Evolutionary conservation across 2,888 invertebrate species (phyloP).

Genomic region (Eupithecia exiguata): DNA sequence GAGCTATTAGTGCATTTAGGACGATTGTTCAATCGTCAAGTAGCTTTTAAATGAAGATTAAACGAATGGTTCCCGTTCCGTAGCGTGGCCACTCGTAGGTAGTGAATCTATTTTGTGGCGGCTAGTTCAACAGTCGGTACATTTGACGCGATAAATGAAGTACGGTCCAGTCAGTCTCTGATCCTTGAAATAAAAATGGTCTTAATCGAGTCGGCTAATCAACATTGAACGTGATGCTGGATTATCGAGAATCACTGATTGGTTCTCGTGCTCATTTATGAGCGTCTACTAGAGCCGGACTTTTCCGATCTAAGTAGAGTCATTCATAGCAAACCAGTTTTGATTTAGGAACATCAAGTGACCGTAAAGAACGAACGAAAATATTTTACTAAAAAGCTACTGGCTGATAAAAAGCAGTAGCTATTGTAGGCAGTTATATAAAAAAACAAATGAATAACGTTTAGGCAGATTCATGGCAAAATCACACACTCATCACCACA

Average conservation of each 20-base stretch:
- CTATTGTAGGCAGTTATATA: not conserved
- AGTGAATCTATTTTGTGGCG: not conserved
- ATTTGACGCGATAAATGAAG: not conserved
- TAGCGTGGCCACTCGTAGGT: not conserved
- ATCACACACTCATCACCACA: too few species aligned
- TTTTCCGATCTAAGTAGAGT: not conserved
- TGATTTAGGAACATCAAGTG: not conserved
- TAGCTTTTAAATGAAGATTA: not conserved
- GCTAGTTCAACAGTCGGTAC: not conserved
- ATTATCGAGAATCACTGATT: not conserved
- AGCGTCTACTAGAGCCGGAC: not conserved
- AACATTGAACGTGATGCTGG: not conserved
- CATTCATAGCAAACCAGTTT: not conserved
- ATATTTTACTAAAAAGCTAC: not conserved
- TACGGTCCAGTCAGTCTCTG: not conserved
- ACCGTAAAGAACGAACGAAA: not conserved
- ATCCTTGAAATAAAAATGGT: not conserved
- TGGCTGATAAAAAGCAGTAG: not conserved
- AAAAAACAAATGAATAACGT: not conserved
- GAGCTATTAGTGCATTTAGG: not conserved
- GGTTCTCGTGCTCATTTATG: not conserved
- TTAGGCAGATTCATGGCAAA: not conserved
- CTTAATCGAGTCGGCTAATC: not conserved
- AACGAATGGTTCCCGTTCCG: not conserved
- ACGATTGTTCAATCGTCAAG: not conserved